Evolutionary conservation across 2,797 vertebrate species (phyloP).

Genomic region (Pangasius larnaudii): DNA sequence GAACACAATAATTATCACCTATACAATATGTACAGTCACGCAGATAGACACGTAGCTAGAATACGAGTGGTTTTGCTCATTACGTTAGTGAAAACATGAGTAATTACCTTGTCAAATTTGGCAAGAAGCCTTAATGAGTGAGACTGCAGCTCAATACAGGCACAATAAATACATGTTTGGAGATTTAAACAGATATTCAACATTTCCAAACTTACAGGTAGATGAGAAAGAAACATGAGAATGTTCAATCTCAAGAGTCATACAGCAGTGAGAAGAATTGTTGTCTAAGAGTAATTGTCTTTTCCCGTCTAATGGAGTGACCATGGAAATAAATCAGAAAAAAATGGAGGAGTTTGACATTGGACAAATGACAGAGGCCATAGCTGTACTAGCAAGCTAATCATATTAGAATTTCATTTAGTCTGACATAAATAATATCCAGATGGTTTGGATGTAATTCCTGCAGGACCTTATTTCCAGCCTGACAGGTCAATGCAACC

Average conservation of each 20-base stretch:
- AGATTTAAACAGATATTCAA: not conserved
- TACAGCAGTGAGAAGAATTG: not conserved
- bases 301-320: not conserved
- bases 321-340: not conserved
- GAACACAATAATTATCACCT: not conserved
- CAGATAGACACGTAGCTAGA: not conserved
- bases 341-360: conserved; percentile 1
- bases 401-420: conserved; percentile 41
- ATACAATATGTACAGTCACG: not conserved
- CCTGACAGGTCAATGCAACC: conserved; percentile 55
- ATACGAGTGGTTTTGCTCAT: not conserved
- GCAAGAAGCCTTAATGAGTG: not conserved
- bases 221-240: not conserved
- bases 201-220: not conserved
- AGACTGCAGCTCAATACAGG: not conserved
- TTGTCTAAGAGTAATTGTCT: not conserved
- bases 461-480: conserved; percentile 49
- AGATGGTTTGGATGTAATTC: conserved; percentile 59
- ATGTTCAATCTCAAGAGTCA: not conserved
- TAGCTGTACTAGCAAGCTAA: conserved; percentile 11
- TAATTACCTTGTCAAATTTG: not conserved
- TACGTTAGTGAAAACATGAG: not conserved
- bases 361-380: not conserved
- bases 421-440: conserved; percentile 56
- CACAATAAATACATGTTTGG: not conserved